Percentiles rank a stretch among this genome's conserved stretches.
These are phyloP conservation scores for Drosophila dunni DNA, from an alignment of 1,140 invertebrate species.

Conservation along the genomic window DNA sequence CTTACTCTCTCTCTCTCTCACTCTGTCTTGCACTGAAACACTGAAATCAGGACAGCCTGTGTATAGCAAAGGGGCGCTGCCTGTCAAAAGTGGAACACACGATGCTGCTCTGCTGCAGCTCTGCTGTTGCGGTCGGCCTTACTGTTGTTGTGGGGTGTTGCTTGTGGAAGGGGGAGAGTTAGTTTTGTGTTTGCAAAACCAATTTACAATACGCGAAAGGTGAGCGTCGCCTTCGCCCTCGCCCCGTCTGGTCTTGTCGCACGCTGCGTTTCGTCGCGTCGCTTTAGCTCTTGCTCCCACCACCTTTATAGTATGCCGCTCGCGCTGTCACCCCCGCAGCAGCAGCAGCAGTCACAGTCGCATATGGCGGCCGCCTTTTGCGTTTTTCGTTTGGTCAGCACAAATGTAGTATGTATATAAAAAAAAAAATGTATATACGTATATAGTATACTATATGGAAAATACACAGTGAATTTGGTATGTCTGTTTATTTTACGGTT, in stretches of 20 bases:
- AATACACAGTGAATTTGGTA: slow-evolving; percentile 39
- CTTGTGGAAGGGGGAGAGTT: slow-evolving; percentile 5
- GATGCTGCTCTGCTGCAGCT: slow-evolving; percentile 27
- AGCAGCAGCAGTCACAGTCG: slow-evolving; percentile 37
- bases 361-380: slow-evolving; percentile 67
- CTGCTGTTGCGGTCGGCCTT: background rate
- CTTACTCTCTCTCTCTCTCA: slow-evolving; percentile 11
- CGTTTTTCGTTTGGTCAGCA: slow-evolving; percentile 55
- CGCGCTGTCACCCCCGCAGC: slow-evolving; percentile 55
- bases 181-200: slow-evolving; percentile 62
- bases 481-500: slow-evolving; percentile 34
- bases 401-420: slow-evolving; percentile 31
- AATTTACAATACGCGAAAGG: slow-evolving; percentile 71
- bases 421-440: slow-evolving; percentile 25
- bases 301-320: slow-evolving; percentile 42
- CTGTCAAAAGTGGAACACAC: slow-evolving; percentile 70
- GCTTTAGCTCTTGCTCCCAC: slow-evolving; percentile 49
- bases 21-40: slow-evolving; percentile 43
- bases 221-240: slow-evolving; percentile 27
- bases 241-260: background rate
- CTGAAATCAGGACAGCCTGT: slow-evolving; percentile 66
- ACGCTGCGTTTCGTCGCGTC: slow-evolving; percentile 34
- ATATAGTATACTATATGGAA: slow-evolving; percentile 29
- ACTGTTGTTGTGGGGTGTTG: background rate
- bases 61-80: slow-evolving; percentile 53